Base-by-base conservation (phyloP, 92 coral and sea anemone species). In the Phenganax stokvisi region DNA sequence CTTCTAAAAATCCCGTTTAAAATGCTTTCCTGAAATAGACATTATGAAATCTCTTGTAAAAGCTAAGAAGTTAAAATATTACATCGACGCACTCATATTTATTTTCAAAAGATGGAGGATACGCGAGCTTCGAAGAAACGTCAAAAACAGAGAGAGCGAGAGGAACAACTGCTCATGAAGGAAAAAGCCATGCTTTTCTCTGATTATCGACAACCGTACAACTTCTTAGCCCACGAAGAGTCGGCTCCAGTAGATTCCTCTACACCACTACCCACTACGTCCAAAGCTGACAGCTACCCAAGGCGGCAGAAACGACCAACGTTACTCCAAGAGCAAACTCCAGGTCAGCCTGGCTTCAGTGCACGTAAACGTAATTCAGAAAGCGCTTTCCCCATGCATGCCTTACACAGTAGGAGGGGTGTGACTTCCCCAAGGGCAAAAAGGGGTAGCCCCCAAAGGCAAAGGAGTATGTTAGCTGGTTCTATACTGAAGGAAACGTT, bases 171-270 rank as follows among this genome's bases (percentile, higher is more conserved):
- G 12, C 86, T 93, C 12, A 85, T 94, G 87, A 94, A 94, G 82
- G 98, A 94, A 66, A 94, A 94, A 57, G 93, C 98, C 3, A 87
- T 92, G 83, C 79, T 94, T 8, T 82, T 92, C 74, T 91, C 98
- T 0, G 98, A 94, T 54, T 94, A 94, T 58, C 98, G 90, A 71
- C 98, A 94, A 62, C 98, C 98, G 37, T 94, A 94, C 82, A 90
- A 94, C 85, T 94, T 94, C 88, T 79, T 90, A 64, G 83, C 96
- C 2, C 88, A 91, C 74, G 90, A 87, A 59, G 85, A 83, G 31
- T 86, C 89, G 12, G 59, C 80, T 25, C 88, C 90, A 11, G 72
- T 78, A 29, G 82, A 78, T 52, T 57, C 82, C 11, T 78, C 82
- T n/a, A 78, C 82, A 6, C 82, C 82, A 31, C 72, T 78, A 10